phyloP scores from a whole-genome alignment of 2,113 vertebrate species.

The Dipodomys ordii region DNA sequence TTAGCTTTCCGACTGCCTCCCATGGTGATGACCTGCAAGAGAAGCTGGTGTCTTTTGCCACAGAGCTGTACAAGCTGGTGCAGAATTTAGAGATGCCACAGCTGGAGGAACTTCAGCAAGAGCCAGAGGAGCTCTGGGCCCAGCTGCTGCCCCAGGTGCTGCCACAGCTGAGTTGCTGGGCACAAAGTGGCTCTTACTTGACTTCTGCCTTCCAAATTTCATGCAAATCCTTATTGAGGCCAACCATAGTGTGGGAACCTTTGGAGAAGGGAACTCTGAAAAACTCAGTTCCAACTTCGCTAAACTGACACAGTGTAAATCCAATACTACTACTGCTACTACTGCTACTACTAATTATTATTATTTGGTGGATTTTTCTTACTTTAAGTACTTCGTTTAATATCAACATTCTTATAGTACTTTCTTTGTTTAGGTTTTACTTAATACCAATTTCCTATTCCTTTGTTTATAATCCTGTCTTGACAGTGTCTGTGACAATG shows the following conservation, averaged over 20 bases:
- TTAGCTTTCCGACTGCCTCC: neutral
- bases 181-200: neutral
- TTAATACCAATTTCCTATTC: neutral
- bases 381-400: neutral
- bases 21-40: neutral
- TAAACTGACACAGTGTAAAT: neutral
- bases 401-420: neutral
- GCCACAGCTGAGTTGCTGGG: conserved; percentile 3
- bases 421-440: conserved; percentile 3
- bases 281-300: neutral
- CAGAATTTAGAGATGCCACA: neutral
- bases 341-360: too few species aligned
- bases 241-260: neutral
- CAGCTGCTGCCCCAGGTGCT: neutral
- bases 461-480: neutral
- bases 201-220: conserved; percentile 11
- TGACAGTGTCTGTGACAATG: neutral
- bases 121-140: neutral
- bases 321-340: neutral
- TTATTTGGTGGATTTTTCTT: conserved; percentile 6
- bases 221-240: neutral
- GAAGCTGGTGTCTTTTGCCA: neutral
- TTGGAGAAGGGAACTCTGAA: neutral
- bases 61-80: neutral
- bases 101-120: neutral